Base-by-base conservation (phyloP, 2,888 invertebrate species). In the Trachelus tabidus region DNA sequence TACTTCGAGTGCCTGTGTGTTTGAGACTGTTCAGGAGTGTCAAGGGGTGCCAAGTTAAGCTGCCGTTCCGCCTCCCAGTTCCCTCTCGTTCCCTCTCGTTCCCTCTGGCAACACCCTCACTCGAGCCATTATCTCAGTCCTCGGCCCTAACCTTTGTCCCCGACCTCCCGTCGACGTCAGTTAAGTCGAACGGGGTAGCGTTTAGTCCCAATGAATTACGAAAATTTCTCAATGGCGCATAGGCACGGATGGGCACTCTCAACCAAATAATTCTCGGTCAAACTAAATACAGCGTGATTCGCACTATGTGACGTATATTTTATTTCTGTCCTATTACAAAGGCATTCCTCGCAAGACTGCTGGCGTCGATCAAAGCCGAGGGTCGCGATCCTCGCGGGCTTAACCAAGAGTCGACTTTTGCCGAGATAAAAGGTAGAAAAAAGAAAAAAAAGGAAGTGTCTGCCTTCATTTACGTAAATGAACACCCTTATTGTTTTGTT, bases 331-430 rank as follows among this genome's bases (percentile, higher is more conserved):
- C 56, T 56, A 56, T 56, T 2, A 9, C 75, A 76, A 71, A 78
- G 56, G 75, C 34, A 6, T 35, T 76, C 34, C 30, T 12, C 33
- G 34, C 75, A 77, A 69, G 75, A 71, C 12, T 37, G 75, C 77
- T 74, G 74, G 69, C 76, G 1, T n/a, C 34, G 78, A 78, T 76
- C 76, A 78, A 78, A 78, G 78, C 35, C 33, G 75, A n/a, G 75
- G 73, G 68, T 78, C 78, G 76, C 78, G 76, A 68, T 75, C 78
- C 78, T 40, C 12, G 30, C 77, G 77, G 23, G 77, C 75, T 69
- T 40, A 74, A 75, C 73, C 15, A 68, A 78, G 56, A 23, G 56
- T 56, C 23, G 15, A 6, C 40, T 40, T 15, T 40, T 40, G 6
- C 40, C 40, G 40, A 15, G 23, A 15, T 40, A 40, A 40, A 40